These are phyloP conservation scores for Rhabdomys dilectus DNA, from an alignment of 2,113 vertebrate genomes.

Conservation along the genomic window DNA sequence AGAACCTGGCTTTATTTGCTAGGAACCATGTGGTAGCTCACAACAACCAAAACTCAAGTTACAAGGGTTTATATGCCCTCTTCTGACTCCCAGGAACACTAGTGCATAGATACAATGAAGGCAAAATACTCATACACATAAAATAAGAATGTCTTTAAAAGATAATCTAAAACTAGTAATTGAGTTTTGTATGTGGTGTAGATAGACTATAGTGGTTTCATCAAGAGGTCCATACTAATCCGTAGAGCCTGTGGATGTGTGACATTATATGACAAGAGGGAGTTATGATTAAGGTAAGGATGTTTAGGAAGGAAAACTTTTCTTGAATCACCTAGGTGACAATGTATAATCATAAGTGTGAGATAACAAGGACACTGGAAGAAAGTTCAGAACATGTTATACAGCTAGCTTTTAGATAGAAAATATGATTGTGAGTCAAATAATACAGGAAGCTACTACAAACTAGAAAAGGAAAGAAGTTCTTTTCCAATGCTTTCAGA, in stretches of 20 bases:
- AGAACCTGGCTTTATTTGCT: neutral
- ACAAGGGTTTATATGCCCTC: no score
- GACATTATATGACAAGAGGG: neutral
- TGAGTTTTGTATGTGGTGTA: neutral
- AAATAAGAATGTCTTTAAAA: neutral
- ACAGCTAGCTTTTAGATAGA: constrained; percentile 2
- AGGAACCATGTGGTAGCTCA: neutral
- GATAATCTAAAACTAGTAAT: neutral
- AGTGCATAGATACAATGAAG: neutral
- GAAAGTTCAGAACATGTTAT: neutral
- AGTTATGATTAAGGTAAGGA: neutral
- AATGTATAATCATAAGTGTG: neutral
- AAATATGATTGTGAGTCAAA: neutral
- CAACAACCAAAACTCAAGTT: neutral
- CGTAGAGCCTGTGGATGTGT: neutral
- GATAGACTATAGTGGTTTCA: neutral
- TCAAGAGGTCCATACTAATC: neutral
- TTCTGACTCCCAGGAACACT: neutral
- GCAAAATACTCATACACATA: neutral
- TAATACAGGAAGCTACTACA: neutral
- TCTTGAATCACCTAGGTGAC: neutral
- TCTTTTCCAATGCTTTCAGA: neutral
- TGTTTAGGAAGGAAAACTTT: neutral
- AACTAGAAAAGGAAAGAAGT: neutral
- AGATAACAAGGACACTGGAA: neutral